Evolutionary conservation across 2,113 vertebrate species (phyloP).

Genomic region (Crotalus helleri): DNA sequence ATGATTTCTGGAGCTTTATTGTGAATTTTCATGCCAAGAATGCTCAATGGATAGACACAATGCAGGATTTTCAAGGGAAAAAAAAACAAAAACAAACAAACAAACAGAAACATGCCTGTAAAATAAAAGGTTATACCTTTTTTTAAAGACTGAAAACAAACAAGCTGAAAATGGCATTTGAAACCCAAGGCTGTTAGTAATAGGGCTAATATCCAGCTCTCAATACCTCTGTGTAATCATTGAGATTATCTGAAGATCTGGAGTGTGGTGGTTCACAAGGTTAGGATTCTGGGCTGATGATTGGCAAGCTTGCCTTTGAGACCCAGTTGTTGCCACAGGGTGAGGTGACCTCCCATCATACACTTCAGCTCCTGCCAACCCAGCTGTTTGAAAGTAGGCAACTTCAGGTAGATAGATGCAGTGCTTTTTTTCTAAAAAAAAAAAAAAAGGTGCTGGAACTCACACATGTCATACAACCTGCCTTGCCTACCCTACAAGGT

Average conservation of each 20-base stretch:
- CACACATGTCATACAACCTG: no score
- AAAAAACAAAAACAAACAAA: neutral
- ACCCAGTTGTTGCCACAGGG: neutral
- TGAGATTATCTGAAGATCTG: neutral
- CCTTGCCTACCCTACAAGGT: no score
- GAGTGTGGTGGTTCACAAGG: neutral
- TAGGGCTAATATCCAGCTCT: neutral
- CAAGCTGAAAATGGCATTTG: neutral
- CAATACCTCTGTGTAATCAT: neutral
- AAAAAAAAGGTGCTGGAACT: no score
- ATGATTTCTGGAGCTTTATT: neutral
- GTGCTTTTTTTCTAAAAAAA: no score
- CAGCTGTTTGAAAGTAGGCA: neutral
- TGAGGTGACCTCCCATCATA: neutral
- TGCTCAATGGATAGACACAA: neutral
- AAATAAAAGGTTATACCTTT: neutral
- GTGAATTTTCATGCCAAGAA: neutral
- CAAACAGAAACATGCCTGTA: neutral
- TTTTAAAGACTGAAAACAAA: neutral
- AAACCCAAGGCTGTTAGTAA: neutral
- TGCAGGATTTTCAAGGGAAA: neutral
- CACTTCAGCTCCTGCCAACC: neutral
- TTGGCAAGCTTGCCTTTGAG: neutral
- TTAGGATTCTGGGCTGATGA: neutral
- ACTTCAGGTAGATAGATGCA: neutral